Evolutionary conservation across 1,140 invertebrate genomes (phyloP).

Genomic region (Drosophila repleta): DNA sequence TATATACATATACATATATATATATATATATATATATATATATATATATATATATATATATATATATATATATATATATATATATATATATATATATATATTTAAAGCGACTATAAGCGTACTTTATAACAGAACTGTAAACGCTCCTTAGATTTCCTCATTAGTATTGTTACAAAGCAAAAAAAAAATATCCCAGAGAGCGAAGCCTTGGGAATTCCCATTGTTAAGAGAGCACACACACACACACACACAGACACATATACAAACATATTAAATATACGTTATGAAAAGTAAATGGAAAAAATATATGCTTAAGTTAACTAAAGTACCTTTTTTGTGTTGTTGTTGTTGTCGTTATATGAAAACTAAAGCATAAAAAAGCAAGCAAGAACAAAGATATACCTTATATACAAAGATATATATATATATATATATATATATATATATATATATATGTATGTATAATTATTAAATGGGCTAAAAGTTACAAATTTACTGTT

Average conservation of each 20-base stretch:
- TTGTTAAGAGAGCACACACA: slow-evolving; percentile 8
- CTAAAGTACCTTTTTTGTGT: slow-evolving; percentile 69
- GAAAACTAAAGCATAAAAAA: slow-evolving; percentile 35
- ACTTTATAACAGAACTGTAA: slow-evolving; percentile 24
- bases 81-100: slow-evolving; percentile 11
- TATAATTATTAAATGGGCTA: slow-evolving; percentile 24
- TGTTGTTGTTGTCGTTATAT: slow-evolving; percentile 64
- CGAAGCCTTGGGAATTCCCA: slow-evolving; percentile 5
- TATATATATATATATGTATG: slow-evolving; percentile 19
- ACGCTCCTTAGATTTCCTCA: slow-evolving; percentile 27
- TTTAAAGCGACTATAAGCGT: slow-evolving; percentile 11
- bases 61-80: slow-evolving; percentile 12
- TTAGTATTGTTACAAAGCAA: slow-evolving; percentile 15
- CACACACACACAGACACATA: slow-evolving; percentile 13
- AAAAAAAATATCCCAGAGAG: not conserved
- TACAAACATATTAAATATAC: slow-evolving; percentile 33
- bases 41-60: slow-evolving; percentile 1
- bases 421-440: slow-evolving; percentile 21
- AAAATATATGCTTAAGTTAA: slow-evolving; percentile 56
- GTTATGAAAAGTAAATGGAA: slow-evolving; percentile 42
- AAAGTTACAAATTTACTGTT: slow-evolving; percentile 39
- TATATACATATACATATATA: no score
- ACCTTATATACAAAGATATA: slow-evolving; percentile 4
- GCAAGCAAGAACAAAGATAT: slow-evolving; percentile 9
- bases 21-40: no score